These are phyloP conservation scores for Neotragus pygmaeus DNA, from an alignment of 2,113 vertebrate species.

Conservation along the genomic window DNA sequence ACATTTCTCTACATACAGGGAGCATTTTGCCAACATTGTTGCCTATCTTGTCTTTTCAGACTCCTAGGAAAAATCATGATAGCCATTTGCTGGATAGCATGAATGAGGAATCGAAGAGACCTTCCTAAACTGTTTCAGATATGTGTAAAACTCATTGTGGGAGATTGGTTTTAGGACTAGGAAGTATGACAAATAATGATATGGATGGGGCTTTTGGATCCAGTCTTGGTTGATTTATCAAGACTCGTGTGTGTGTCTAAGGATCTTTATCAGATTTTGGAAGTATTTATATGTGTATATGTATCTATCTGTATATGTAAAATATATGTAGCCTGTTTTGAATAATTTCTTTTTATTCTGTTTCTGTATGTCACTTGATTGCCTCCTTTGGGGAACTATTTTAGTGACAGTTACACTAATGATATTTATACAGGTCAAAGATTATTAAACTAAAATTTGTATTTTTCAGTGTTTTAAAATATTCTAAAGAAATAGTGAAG, in stretches of 20 bases:
- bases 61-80: not conserved
- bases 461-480: not conserved
- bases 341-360: not conserved
- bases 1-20: not conserved
- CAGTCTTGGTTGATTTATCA: not conserved
- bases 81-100: not conserved
- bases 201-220: not conserved
- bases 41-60: not conserved
- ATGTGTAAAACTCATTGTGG: not conserved
- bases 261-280: not conserved
- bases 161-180: not conserved
- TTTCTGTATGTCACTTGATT: constrained; percentile 1
- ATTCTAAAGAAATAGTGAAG: not conserved
- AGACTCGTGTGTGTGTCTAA: not conserved
- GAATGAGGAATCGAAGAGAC: not conserved
- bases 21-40: not conserved
- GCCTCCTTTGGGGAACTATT: constrained; percentile 48
- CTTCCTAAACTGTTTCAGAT: not conserved
- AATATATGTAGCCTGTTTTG: not conserved
- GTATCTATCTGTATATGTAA: not conserved
- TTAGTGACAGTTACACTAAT: not conserved
- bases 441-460: not conserved
- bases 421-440: not conserved
- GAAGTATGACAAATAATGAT: not conserved
- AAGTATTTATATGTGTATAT: not conserved